Base-by-base conservation (phyloP, 2,113 vertebrate genomes). In the Chelonoidis abingdonii region DNA sequence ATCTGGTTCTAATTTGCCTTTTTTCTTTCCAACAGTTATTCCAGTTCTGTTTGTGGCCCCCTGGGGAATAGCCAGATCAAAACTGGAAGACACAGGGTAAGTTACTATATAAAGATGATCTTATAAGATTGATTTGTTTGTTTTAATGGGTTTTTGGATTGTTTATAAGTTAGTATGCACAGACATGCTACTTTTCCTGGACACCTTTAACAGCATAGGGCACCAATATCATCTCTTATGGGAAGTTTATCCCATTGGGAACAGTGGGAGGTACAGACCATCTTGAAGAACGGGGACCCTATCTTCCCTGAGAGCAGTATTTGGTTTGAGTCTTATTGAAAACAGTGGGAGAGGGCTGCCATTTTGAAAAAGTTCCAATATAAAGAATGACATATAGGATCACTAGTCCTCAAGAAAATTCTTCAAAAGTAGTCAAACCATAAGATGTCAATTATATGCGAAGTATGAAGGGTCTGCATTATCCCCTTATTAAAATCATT, bases 11-110 rank as follows among this genome's bases (percentile, higher is more conserved):
- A 76, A 88, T 16, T 16, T 11, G 56, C 19, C 59, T 3, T 54
- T 56, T 91, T 50, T 84, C 90, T 91, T 81, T n/a, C 91, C 89
- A 47, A 14, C 91, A 99, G 99, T 98, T 87, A 99, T 98, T 83
- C 99, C 99, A 0, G 89, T 99, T 72, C 89, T 99, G 35, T 99
- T 99, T 89, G 98, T 99, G 54, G 98, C 98, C 1, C 99, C 99
- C 1, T 99, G 99, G 99, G 98, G 98, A 25, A 94, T 99, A 29
- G 97, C 98, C 57, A 99, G 99, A 94, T 97, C 98, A 69, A 80
- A 98, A 50, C 97, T 99, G 98, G 99, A 99, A 97, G 98, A 99
- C 96, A 98, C 97, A 6, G 98, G 98, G 99, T 99, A 98, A 93
- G 99, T 97, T 54, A 24, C 47, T 83, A 56, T 92, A 80, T 47